These are phyloP conservation scores for Parnassius orleans DNA, from an alignment of 2,888 invertebrate genomes.

Conservation along the genomic window DNA sequence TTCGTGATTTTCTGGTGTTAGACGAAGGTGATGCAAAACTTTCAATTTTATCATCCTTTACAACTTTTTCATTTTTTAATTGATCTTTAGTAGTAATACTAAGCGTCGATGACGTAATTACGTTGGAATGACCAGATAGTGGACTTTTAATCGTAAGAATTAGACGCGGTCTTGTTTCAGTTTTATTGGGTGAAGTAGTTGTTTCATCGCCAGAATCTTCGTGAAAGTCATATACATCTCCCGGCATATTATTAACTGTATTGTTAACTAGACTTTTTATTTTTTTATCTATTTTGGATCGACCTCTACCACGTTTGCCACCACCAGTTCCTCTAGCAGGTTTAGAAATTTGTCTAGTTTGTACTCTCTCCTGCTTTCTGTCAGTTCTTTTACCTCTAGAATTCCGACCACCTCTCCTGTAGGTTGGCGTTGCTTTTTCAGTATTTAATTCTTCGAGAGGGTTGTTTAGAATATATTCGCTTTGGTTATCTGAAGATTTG, in stretches of 20 bases:
- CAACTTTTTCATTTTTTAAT: constrained; percentile 53
- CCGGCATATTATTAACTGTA: constrained; percentile 81
- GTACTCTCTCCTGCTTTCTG: constrained; percentile 61
- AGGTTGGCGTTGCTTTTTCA: constrained; percentile 40
- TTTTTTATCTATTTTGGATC: constrained; percentile 79
- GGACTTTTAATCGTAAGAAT: constrained; percentile 91
- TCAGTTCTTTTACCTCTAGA: constrained; percentile 68
- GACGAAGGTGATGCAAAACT: constrained; percentile 83
- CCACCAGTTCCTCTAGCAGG: constrained; percentile 54
- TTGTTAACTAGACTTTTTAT: constrained; percentile 65
- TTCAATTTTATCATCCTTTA: constrained; percentile 75
- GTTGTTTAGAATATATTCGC: constrained; percentile 37
- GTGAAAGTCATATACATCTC: constrained; percentile 94
- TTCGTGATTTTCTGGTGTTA: constrained; percentile 90
- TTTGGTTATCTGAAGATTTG: constrained; percentile 34
- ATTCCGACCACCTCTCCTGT: constrained; percentile 68
- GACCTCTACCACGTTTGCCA: constrained; percentile 74
- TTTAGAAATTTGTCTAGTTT: constrained; percentile 73
- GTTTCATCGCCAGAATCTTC: constrained; percentile 93
- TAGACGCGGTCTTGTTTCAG: constrained; percentile 85
- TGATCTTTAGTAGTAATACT: constrained; percentile 65
- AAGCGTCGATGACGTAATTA: constrained; percentile 63
- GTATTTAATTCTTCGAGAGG: constrained; percentile 35
- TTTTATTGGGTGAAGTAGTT: constrained; percentile 61
- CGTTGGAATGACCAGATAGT: constrained; percentile 65